Evolutionary conservation across 1,140 invertebrate species (phyloP), one percentile per base, ranked within the genome.

Genomic region (Listronotus bonariensis): DNA sequence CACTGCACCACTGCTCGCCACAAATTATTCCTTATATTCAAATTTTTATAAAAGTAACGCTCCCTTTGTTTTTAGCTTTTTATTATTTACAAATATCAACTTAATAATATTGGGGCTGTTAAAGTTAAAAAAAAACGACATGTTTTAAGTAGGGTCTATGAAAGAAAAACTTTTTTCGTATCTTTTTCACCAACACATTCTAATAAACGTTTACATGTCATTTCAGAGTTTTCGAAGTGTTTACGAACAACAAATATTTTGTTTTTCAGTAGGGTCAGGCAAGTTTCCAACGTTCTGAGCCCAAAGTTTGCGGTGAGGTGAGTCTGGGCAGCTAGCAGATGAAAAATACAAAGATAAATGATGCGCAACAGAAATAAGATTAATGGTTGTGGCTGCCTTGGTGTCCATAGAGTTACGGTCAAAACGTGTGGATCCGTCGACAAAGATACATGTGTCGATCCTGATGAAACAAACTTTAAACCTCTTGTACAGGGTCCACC

Each of bases 271-370:
- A 52, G 63, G 63, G 54, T 65, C 56, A 26, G 63, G 51, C 26
- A 46, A 43, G 55, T 34, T 65, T 65, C 31, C 57, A 65, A 53
- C 41, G 55, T 65, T 65, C 41, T 31, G 14, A 43, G 63, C 20
- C 32, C 12, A 57, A 57, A 54, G 54, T 52, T 59, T 65, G 63
- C 45, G 63, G 55, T 65, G 58, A 58, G 55, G 63, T 65, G 38
- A 65, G 36, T 45, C 40, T 34, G 51, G 55, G 55, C 48, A 46
- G 32, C 17, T 48, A 67, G 51, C 57, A 72, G 68, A 60, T 67
- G 70, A 72, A 72, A 72, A 72, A 70, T 72, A 70, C 68, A 56
- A 69, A 72, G 70, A 72, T 72, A 72, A 72, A 72, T 72, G 70
- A 69, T 66, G 65, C 60, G 59, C 59, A 66, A 68, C 68, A 68